phyloP scores from a whole-genome alignment of 2,113 vertebrate genomes.

The Nibea coibor region DNA sequence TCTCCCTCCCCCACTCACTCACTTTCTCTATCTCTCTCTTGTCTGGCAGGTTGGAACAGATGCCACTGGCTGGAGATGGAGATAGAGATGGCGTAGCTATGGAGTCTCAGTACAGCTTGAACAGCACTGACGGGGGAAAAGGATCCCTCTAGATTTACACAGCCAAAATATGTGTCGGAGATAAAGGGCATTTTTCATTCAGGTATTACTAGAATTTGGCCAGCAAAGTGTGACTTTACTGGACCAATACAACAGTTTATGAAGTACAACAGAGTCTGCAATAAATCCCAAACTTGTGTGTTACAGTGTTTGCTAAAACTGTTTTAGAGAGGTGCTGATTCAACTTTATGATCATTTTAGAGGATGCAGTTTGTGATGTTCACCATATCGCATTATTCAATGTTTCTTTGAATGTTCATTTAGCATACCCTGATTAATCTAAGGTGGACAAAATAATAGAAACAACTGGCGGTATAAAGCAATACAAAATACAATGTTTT shows the following conservation, averaged over 20 bases:
- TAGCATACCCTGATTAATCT: neutral
- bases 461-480: neutral
- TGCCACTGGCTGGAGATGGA: constrained; percentile 71
- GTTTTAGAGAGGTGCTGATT: neutral
- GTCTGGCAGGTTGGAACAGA: constrained; percentile 79
- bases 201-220: neutral
- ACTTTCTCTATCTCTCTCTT: constrained; percentile 43
- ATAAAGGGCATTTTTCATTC: neutral
- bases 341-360: neutral
- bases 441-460: neutral
- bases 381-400: neutral
- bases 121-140: constrained; percentile 34
- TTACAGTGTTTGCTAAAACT: neutral
- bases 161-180: neutral
- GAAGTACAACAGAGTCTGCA: neutral
- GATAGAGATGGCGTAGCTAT: constrained; percentile 50
- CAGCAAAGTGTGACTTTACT: neutral
- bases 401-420: too few relatives aligned
- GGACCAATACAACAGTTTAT: neutral
- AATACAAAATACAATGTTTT: neutral
- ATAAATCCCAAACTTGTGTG: neutral
- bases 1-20: neutral
- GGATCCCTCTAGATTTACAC: constrained; percentile 12
- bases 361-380: neutral
- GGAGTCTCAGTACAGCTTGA: constrained; percentile 31